Conservation (phyloP, 1,140 invertebrate species). For the Neuroterus valhalla region DNA sequence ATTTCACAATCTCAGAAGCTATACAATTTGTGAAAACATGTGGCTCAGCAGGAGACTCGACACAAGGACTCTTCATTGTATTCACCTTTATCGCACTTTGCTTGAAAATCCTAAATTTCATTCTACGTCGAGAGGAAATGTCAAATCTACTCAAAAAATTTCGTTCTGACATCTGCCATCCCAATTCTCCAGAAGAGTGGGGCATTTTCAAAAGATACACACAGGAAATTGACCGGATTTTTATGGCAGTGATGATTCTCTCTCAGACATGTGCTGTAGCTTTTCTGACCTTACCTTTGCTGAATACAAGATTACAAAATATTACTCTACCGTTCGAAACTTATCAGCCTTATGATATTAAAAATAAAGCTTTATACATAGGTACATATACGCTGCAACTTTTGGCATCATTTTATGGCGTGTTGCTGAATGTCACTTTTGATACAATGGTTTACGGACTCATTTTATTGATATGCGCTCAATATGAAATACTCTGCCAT, state of each 20-base stretch:
- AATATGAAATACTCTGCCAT: conserved; percentile 58
- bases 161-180: not conserved
- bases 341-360: conserved; percentile 31
- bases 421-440: conserved; percentile 55
- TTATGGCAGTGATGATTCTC: conserved; percentile 16
- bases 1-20: conserved; percentile 14
- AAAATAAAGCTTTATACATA: not conserved
- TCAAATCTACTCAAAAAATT: conserved; percentile 21
- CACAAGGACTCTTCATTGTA: conserved; percentile 23
- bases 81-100: conserved; percentile 30
- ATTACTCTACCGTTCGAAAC: conserved; percentile 33
- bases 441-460: conserved; percentile 57
- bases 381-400: conserved; percentile 31
- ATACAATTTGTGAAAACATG: conserved; percentile 1
- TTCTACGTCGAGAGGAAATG: conserved; percentile 3
- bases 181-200: conserved; percentile 21
- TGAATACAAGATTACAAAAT: not conserved
- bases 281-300: not conserved
- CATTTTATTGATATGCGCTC: conserved; percentile 50
- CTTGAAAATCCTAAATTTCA: conserved; percentile 35
- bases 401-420: conserved; percentile 41
- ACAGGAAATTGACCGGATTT: not conserved
- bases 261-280: not conserved
- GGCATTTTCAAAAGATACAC: conserved; percentile 18
- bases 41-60: conserved; percentile 24